Evolutionary conservation across 2,888 invertebrate genomes (phyloP), one percentile per base, ranked within the genome.

Genomic region (Drosophila mulleri): DNA sequence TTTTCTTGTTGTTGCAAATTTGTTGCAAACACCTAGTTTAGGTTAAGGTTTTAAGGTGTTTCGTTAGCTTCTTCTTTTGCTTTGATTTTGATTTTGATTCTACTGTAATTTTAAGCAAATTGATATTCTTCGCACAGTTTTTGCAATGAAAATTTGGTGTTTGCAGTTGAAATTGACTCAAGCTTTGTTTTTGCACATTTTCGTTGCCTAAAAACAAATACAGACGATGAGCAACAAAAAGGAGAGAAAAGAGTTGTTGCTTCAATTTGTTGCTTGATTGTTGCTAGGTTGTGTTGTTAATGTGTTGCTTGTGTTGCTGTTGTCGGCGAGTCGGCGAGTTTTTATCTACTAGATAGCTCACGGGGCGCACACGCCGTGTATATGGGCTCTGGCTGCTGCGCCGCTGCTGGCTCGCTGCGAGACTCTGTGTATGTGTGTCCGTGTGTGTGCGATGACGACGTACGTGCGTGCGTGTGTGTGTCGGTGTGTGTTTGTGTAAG

Each of bases 331-430:
- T 87, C 79, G 82, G 82, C 79, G 79, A 81, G 82, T 79, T 89
- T 84, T 88, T 89, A 84, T 89, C 89, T 89, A 84, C 84, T 89
- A 89, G 84, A 88, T 86, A 83, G 83, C 83, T 86, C 65, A 80
- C 83, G 83, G 77, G 83, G 86, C 86, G 83, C 72, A 77, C 83
- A 80, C 75, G 88, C 80, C 72, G 88, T 85, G 86, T 83, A 83
- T 83, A 83, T 88, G 73, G 69, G 67, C 80, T 81, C 65, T 67
- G 67, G 82, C 80, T 78, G 78, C 80, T 78, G 78, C 78, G 79
- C 61, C 70, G 75, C 75, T 74, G 75, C 73, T 62, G 18, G 67
- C 62, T 50, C 53, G 39, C 65, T 66, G 63, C 29, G 47, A 29
- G 12, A 68, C 56, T 63, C 39, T 62, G 57, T 53, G 23, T 41